These are phyloP conservation scores for Cyclina sinensis DNA, from an alignment of 1,140 invertebrate species.

Conservation along the genomic window DNA sequence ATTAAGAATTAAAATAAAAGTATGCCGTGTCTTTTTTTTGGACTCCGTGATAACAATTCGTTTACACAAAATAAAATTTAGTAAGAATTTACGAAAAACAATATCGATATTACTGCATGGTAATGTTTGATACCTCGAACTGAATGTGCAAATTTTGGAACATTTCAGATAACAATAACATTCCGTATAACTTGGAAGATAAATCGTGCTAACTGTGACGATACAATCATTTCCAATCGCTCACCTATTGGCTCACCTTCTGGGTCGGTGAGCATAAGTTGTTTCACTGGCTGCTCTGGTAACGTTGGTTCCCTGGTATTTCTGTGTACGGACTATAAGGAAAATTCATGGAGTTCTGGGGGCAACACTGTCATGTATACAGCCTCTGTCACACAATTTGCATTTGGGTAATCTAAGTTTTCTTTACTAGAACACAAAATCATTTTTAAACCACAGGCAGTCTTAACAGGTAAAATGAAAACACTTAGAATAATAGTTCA, in stretches of 20 bases:
- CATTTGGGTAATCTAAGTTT: background rate
- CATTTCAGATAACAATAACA: background rate
- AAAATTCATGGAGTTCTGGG: background rate
- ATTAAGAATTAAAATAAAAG: too few species aligned
- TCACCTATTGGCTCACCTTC: background rate
- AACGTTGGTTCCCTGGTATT: background rate
- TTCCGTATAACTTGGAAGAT: background rate
- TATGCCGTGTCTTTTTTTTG: too few species aligned
- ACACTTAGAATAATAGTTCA: too few species aligned
- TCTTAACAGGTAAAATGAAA: too few species aligned
- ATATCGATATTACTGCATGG: too few species aligned
- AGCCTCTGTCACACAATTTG: background rate
- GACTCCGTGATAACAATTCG: too few species aligned
- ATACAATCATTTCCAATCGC: background rate
- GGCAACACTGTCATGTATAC: background rate
- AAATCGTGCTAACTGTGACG: background rate
- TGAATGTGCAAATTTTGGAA: too few species aligned
- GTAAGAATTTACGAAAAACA: too few species aligned
- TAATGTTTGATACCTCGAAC: too few species aligned
- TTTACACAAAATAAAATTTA: too few species aligned
- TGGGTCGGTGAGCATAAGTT: background rate
- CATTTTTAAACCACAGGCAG: too few species aligned
- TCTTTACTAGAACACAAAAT: too few species aligned
- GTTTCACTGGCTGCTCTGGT: background rate
- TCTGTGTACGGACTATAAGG: background rate